Percentiles rank a stretch among this genome's conserved stretches.
Evolutionary conservation across 2,888 invertebrate genomes (phyloP).

Genomic region (Apamea monoglypha): DNA sequence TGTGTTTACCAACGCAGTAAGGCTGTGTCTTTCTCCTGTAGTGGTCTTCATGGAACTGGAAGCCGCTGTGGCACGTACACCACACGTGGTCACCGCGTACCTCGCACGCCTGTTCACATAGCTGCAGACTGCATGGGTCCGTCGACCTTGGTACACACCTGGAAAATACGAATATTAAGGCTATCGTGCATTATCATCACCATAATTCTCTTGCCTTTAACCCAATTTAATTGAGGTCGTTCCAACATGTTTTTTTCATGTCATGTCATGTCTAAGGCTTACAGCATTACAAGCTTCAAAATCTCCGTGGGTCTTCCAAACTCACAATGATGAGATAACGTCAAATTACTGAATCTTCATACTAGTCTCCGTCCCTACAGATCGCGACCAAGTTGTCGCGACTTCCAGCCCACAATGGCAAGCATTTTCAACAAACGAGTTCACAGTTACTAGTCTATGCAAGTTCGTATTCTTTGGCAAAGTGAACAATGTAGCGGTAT

Average conservation of each 20-base stretch:
- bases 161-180: slow-evolving; percentile 53
- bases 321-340: background rate
- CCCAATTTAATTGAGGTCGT: background rate
- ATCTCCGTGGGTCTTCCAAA: background rate
- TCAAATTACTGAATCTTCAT: no score
- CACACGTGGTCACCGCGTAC: slow-evolving; percentile 91
- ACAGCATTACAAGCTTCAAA: background rate
- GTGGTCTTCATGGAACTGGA: slow-evolving; percentile 90
- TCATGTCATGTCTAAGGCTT: background rate
- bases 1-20: slow-evolving; percentile 89
- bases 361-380: background rate
- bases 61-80: slow-evolving; percentile 92
- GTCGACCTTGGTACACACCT: slow-evolving; percentile 91
- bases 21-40: slow-evolving; percentile 90
- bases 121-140: slow-evolving; percentile 91
- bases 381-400: no score
- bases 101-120: slow-evolving; percentile 92
- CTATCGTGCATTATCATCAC: background rate
- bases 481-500: slow-evolving; percentile 37
- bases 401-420: background rate
- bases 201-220: background rate
- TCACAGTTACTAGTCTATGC: background rate
- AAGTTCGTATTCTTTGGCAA: slow-evolving; percentile 35
- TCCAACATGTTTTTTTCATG: background rate
- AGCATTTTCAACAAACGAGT: background rate